Evolutionary conservation across 2,113 vertebrate species (phyloP), one percentile per base, ranked within the genome.

Genomic region (Polyodon spathula): DNA sequence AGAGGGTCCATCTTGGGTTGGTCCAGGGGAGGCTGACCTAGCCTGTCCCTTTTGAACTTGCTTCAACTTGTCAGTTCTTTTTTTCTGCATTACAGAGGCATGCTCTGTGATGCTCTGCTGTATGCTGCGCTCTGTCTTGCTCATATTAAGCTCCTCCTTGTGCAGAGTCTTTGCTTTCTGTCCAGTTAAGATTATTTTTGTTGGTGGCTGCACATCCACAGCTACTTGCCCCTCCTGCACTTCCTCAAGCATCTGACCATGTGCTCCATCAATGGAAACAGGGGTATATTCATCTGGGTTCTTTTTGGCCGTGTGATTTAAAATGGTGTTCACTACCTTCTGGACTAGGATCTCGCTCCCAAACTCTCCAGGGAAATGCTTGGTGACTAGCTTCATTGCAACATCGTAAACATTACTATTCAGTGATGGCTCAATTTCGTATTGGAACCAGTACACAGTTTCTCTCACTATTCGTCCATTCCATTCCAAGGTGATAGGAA

Each of bases 371-470:
- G 96, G 96, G 73, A 99, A 99, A 77, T 99, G 95, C 69, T 97
- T 97, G 27, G 94, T 96, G 68, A 99, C 96, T 55, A 99, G 90
- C 70, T 92, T 92, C 91, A 93, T 97, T 15, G 96, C 93, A 8
- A 98, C 96, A 0, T 96, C 94, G 4, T 97, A 99, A 54, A 97
- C 96, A 0, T 99, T 99, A 77, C 94, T 97, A 82, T 99, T 98
- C 68, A 99, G 71, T 8, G 84, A 69, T 1, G 75, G 6, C 48
- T 97, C 90, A 0, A 78, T 77, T 83, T 99, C 96, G 38, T 98
- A 96, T 80, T 99, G 96, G 79, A 98, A 99, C 96, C 96, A 99
- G 79, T 97, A 96, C 6, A 98, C 96, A 0, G 93, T 96, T 81
- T 98, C 96, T 62, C 93, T 83, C 58, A 99, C 95, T 63, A 93